phyloP scores from a whole-genome alignment of 2,797 vertebrate genomes.

The Halcyon chelicuti region DNA sequence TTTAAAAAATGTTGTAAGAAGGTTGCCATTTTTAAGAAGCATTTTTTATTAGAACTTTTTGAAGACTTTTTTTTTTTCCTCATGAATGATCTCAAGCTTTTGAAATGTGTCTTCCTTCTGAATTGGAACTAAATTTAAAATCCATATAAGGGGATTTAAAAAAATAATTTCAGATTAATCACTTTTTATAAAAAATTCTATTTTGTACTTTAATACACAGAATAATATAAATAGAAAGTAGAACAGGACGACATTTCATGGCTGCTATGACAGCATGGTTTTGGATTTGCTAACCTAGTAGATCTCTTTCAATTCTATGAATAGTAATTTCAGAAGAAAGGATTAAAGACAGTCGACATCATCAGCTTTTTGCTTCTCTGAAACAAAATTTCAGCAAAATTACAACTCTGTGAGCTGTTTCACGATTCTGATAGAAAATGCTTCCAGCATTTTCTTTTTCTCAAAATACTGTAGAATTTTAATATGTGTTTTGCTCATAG shows the following conservation, averaged over 20 bases:
- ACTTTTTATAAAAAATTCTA: slow-evolving; percentile 24
- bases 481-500: neutral
- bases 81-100: neutral
- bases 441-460: neutral
- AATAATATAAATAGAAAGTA: slow-evolving; percentile 58
- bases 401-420: neutral
- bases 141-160: neutral
- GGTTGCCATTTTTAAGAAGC: neutral
- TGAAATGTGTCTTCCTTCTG: slow-evolving; percentile 18
- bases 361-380: slow-evolving; percentile 42
- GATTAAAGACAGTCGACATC: slow-evolving; percentile 49
- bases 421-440: neutral
- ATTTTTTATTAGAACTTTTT: neutral
- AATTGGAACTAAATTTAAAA: slow-evolving; percentile 47
- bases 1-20: neutral
- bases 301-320: slow-evolving; percentile 66
- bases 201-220: slow-evolving; percentile 11
- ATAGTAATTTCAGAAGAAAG: slow-evolving; percentile 60
- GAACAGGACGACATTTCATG: slow-evolving; percentile 41
- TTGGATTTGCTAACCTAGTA: slow-evolving; percentile 65
- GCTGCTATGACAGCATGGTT: slow-evolving; percentile 40
- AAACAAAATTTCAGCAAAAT: slow-evolving; percentile 57
- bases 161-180: slow-evolving; percentile 15
- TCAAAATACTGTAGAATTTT: neutral
- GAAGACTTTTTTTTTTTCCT: neutral